A percentile compares a stretch with the other conserved stretches of the same genome.
Conservation (phyloP, 2,888 invertebrate species). For the Rhimphoctona megacephalus region DNA sequence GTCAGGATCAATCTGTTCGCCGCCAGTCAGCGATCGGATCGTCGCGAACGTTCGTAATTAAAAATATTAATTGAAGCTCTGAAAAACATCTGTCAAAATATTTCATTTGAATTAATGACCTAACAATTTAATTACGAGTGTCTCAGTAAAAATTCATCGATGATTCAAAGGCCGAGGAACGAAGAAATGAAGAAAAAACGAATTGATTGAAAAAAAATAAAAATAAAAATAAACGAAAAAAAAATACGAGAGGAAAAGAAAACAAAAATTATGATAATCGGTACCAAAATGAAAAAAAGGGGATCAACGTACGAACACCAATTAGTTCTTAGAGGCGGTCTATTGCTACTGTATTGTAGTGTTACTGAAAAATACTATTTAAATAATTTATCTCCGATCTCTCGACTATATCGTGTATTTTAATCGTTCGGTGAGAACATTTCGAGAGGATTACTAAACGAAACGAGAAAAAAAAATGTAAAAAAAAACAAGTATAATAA, state of each 20-base stretch:
- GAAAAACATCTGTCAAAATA: neutral
- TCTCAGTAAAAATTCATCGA: neutral
- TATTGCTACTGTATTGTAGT: slow-evolving; percentile 78
- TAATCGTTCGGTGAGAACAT: slow-evolving; percentile 30
- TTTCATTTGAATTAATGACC: neutral
- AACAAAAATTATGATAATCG: slow-evolving; percentile 75
- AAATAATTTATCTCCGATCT: slow-evolving; percentile 20
- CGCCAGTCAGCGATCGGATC: neutral
- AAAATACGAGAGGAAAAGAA: slow-evolving; percentile 35
- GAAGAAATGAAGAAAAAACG: neutral
- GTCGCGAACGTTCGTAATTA: neutral
- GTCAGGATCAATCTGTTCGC: neutral
- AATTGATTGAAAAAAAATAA: slow-evolving; percentile 7
- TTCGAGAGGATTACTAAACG: slow-evolving; percentile 19
- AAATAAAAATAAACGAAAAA: slow-evolving; percentile 16
- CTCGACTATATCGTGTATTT: slow-evolving; percentile 46
- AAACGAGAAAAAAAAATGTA: neutral
- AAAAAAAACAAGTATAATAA: neutral
- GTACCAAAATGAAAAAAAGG: slow-evolving; percentile 83
- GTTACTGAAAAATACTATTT: slow-evolving; percentile 73
- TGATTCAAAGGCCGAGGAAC: neutral
- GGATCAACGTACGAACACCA: slow-evolving; percentile 85
- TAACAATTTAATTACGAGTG: neutral
- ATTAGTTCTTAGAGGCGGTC: slow-evolving; percentile 84
- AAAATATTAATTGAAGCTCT: neutral